A percentile compares a stretch with the other conserved stretches of the same genome.
phyloP scores from a whole-genome alignment of 2,113 vertebrate genomes.

The Choloepus hoffmanni region DNA sequence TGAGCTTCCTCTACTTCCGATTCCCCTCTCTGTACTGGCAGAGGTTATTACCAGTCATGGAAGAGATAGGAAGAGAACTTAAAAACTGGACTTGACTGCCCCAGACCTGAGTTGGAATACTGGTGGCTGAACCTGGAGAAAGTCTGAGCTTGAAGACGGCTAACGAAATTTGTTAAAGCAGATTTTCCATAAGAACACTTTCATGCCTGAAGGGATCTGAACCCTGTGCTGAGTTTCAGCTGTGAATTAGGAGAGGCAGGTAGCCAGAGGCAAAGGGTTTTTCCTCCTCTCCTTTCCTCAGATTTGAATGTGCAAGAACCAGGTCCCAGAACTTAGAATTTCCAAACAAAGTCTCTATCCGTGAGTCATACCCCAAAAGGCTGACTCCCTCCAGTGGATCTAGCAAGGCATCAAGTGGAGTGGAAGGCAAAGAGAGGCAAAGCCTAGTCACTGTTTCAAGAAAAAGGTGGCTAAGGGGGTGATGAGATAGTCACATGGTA shows the following conservation, averaged over 20 bases:
- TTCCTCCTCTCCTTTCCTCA: background rate
- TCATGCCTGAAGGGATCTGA: background rate
- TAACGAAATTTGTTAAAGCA: constrained; percentile 13
- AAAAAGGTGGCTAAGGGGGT: background rate
- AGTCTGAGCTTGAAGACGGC: background rate
- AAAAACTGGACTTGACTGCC: background rate
- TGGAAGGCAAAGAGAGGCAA: background rate
- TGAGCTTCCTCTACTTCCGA: background rate
- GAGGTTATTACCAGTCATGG: background rate
- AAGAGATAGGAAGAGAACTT: background rate
- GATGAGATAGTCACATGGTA: background rate
- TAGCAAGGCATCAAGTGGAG: background rate
- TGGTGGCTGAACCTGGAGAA: background rate
- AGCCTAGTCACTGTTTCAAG: background rate
- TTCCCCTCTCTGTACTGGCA: background rate
- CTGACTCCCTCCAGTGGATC: background rate
- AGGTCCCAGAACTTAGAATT: background rate
- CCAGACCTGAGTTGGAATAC: background rate
- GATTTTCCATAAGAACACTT: background rate
- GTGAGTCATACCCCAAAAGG: background rate
- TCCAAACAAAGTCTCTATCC: background rate
- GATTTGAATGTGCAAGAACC: background rate
- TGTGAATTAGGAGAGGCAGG: background rate
- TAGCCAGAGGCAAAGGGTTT: background rate
- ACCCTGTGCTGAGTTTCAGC: background rate